Evolutionary conservation across 2,113 vertebrate species (phyloP).

Genomic region (Caracal caracal): DNA sequence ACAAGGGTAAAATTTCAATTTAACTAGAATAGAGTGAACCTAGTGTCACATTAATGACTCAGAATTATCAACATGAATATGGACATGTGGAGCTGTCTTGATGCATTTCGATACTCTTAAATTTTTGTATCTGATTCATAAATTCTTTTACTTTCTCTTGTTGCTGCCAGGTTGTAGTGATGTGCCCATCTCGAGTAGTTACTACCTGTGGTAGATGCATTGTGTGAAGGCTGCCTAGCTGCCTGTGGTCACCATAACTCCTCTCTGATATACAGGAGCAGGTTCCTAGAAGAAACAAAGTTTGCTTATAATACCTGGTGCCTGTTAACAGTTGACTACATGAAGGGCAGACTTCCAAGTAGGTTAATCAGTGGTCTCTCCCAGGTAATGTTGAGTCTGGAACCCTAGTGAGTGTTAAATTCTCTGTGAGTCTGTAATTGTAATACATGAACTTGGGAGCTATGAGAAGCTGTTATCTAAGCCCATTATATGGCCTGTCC

Average conservation of each 20-base stretch:
- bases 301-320: neutral
- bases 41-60: neutral
- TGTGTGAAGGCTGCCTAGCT: neutral
- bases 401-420: neutral
- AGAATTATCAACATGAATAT: neutral
- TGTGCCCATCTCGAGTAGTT: neutral
- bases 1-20: neutral
- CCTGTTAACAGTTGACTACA: neutral
- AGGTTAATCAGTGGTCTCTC: neutral
- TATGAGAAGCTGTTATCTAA: neutral
- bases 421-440: neutral
- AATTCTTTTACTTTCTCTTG: neutral
- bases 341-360: neutral
- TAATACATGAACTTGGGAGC: neutral
- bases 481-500: neutral
- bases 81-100: neutral
- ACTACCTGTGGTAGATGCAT: neutral
- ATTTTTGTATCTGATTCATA: neutral
- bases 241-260: neutral
- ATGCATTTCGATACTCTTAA: neutral
- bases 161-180: neutral
- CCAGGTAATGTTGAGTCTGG: neutral
- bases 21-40: neutral
- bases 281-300: neutral
- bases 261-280: neutral